phyloP scores from a whole-genome alignment of 1,140 invertebrate genomes.

The Gyrodactylus salaris region DNA sequence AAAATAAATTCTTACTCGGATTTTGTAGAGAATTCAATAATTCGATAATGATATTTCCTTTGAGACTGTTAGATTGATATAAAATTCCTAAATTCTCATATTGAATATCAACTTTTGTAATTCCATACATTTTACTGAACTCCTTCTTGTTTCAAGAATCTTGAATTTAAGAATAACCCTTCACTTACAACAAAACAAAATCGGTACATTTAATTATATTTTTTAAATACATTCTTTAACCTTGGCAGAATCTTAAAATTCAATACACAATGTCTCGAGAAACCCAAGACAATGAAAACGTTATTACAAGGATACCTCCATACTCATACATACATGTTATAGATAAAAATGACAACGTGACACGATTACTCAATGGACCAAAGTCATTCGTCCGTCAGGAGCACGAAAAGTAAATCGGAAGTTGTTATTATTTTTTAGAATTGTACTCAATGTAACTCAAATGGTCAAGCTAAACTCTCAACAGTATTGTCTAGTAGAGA shows the following conservation, averaged over 20 bases:
- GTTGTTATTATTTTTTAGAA: conserved; percentile 12
- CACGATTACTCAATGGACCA: conserved; percentile 22
- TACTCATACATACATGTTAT: conserved; percentile 24
- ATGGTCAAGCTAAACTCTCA: conserved; percentile 25
- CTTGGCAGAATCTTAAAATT: too few species aligned
- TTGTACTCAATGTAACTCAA: conserved; percentile 18
- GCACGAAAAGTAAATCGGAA: conserved; percentile 20
- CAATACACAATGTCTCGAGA: too few species aligned
- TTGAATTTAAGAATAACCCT: too few species aligned
- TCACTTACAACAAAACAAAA: too few species aligned
- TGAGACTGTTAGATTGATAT: not conserved
- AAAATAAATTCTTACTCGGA: not conserved
- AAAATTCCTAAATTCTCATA: not conserved
- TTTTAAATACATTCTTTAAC: too few species aligned
- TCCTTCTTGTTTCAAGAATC: too few species aligned
- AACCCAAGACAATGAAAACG: not conserved
- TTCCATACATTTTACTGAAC: not conserved
- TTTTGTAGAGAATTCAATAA: not conserved
- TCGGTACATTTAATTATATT: too few species aligned
- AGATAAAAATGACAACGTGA: conserved; percentile 25
- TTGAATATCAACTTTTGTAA: not conserved
- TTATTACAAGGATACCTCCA: conserved; percentile 18
- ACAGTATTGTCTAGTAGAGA: conserved; percentile 23
- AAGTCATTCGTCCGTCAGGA: conserved; percentile 24
- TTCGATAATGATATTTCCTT: not conserved